Evolutionary conservation across 2,797 vertebrate genomes (phyloP), one percentile per base, ranked within the genome.

Genomic region (Semotilus atromaculatus): DNA sequence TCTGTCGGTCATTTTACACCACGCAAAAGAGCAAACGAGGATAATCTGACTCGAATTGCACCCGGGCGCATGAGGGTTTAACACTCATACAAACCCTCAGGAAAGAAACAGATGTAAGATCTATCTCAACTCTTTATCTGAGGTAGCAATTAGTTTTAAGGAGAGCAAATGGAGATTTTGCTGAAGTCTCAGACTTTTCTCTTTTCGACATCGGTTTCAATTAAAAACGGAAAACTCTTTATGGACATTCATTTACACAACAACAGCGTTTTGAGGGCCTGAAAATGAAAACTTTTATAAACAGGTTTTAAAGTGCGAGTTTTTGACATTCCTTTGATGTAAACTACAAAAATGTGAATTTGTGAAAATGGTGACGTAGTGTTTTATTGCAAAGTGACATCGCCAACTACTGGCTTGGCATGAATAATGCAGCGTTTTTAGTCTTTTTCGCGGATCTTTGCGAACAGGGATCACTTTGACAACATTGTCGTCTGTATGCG

Each of bases 1-100:
- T 84, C 19, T 40, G 9, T 31, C 21, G 3, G 75, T 67, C 79
- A 74, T 67, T 82, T 68, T 86, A 60, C 55, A 64, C 62, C 23
- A 48, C 1, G 55, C 13, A 74, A 66, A 34, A 76, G 62, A 62
- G 77, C 77, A 70, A 85, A 66, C 18, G 10, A 73, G 51, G 45
- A 9, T 78, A 81, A 86, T 77, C 72, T 31, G 40, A 72, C 36
- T 81, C 29, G 29, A 34, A 86, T 77, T 80, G 51, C 55, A 74
- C 31, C 43, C 2, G 2, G 38, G 38, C 16, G 2, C 64, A 75
- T 3, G 0, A 14, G 0, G 31, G 14, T 43, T 71, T 60, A 36
- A 74, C 38, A 43, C 70, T 82, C 29, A 48, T 10, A 73, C 53
- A 45, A 72, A 68, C 16, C 23, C 43, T 8, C 18, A 55, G 34